Evolutionary conservation across 2,113 vertebrate genomes (phyloP), one percentile per base, ranked within the genome.

Genomic region (Plecturocebus donacophilus): DNA sequence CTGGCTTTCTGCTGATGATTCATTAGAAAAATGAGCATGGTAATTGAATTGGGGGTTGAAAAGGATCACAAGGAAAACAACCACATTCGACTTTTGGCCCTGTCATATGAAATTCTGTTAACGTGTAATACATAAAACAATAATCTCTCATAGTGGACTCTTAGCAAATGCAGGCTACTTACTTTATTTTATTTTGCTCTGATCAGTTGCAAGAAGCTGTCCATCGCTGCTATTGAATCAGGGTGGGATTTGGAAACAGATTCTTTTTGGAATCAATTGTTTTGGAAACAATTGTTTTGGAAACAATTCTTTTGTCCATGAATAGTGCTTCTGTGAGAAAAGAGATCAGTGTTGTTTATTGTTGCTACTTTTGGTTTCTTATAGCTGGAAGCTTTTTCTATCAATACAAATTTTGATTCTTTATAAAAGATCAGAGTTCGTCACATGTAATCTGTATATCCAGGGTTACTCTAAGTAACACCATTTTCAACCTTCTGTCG

Each of bases 31-130:
- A 91, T 38, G 61, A 96, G 45, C 4, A 1, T 92, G 81, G 93
- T 93, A 97, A 86, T n/a, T 96, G 94, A 96, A 85, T 89, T 79
- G 86, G 81, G 47, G 85, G 85, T 95, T 96, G 98, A 95, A 97
- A 97, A 98, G 92, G 64, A 84, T 90, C 82, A 95, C 84, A n/a
- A 77, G 91, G 92, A 97, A 97, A 76, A 87, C 96, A 95, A 42
- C 80, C 17, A 19, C 20, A 35, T 73, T 94, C 47, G 4, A 40
- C 97, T 92, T 35, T 71, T 92, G 87, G 97, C 71, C 14, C 81
- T 56, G 8, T 97, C 75, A 32, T 45, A 76, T 93, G 96, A 95
- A 93, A 91, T 95, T 96, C 94, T 96, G 81, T 85, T 97, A 61
- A 23, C 73, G 13, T 95, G 71, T 84, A 87, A 3, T 4, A 1